Conservation (phyloP, 2,888 invertebrate genomes). For the Steromphala cineraria region DNA sequence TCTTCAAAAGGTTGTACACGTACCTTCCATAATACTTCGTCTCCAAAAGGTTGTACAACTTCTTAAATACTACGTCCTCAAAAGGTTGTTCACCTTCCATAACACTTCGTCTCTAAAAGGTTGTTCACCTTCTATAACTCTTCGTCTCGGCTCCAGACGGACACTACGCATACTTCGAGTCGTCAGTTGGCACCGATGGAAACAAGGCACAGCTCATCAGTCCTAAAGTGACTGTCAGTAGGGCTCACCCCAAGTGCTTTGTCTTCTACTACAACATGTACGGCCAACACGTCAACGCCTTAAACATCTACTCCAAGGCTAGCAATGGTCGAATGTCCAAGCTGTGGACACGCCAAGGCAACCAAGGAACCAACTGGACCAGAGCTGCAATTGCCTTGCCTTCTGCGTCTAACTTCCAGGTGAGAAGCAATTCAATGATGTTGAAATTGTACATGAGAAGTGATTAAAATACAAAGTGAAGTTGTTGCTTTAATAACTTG, state of each 20-base stretch:
- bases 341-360: slow-evolving; percentile 49
- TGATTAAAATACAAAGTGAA: not conserved
- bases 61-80: no score
- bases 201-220: slow-evolving; percentile 77
- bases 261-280: slow-evolving; percentile 70
- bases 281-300: slow-evolving; percentile 54
- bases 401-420: not conserved
- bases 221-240: slow-evolving; percentile 40
- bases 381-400: slow-evolving; percentile 44
- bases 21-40: no score
- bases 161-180: slow-evolving; percentile 65
- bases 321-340: slow-evolving; percentile 39
- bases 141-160: slow-evolving; percentile 37
- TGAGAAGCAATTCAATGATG: not conserved
- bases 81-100: no score
- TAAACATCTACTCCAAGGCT: slow-evolving; percentile 54
- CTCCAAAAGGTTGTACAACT: no score
- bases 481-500: not conserved
- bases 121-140: no score
- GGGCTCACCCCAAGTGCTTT: slow-evolving; percentile 47
- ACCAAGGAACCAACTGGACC: slow-evolving; percentile 53
- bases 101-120: no score
- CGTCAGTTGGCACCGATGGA: slow-evolving; percentile 78
- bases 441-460: no score
- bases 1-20: no score